These are phyloP conservation scores for Sipha maydis DNA, from an alignment of 2,888 invertebrate species.

Conservation along the genomic window DNA sequence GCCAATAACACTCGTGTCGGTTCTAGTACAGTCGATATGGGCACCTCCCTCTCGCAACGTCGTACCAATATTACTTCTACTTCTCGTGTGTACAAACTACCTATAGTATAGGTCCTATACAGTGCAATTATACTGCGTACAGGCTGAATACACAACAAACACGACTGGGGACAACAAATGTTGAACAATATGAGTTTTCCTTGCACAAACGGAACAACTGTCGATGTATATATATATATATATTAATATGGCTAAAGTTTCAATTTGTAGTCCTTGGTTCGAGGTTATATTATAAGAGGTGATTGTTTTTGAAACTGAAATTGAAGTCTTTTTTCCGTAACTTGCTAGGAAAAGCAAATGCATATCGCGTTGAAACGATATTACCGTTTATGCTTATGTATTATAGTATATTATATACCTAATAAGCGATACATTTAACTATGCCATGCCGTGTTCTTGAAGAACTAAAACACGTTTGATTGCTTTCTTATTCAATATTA, in stretches of 20 bases:
- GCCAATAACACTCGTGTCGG: slow-evolving; percentile 47
- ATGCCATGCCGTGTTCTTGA: no score
- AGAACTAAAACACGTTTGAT: no score
- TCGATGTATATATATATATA: neutral
- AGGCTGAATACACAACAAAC: neutral
- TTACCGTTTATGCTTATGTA: neutral
- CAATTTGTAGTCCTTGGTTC: neutral
- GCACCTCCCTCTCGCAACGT: neutral
- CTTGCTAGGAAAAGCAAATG: slow-evolving; percentile 1
- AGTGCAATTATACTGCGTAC: neutral
- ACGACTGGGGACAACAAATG: neutral
- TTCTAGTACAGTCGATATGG: slow-evolving; percentile 18
- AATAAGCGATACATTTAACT: no score
- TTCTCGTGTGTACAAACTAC: neutral
- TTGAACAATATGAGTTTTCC: neutral
- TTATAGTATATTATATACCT: no score
- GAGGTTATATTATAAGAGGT: neutral
- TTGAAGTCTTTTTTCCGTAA: neutral
- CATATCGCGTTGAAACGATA: neutral
- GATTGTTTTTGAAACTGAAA: slow-evolving; percentile 48
- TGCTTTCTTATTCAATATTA: no score
- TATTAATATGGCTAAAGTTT: neutral
- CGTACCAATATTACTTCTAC: neutral
- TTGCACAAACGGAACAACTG: neutral
- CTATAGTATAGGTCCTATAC: no score